Base-by-base conservation (phyloP, 2,888 invertebrate species). In the Diarsia mendica region DNA sequence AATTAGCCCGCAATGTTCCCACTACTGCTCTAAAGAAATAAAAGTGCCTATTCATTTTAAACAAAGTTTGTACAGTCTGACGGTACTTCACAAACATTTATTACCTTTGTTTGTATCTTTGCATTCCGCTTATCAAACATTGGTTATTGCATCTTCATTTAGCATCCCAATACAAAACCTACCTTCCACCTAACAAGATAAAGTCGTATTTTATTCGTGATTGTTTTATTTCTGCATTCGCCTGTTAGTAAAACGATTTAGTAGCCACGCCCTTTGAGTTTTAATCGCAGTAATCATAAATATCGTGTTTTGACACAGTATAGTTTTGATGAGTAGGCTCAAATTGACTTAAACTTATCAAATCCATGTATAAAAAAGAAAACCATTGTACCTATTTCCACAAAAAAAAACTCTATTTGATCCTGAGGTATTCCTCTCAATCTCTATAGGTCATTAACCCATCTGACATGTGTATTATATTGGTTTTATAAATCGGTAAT, bases 161-260 rank as follows among this genome's bases (percentile, higher is more conserved):
- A 66, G 9, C 58, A 33, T 8, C 68, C 18, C 75, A 76, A 77
- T 11, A 15, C 44, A 77, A 80, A 79, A 72, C 39, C 33, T 18
- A 67, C 66, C 63, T 58, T 86, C 68, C 1, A 0, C 0, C 0
- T 0, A 0, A 28, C 20, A 69, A 2, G 8, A 69, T 73, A 83
- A 0, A 61, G 77, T 71, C n/a, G 3, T 65, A 10, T 69, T 70
- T 73, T 11, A 13, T 55, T 76, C 68, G 55, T 23, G 10, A 10
- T 64, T 0, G 33, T 66, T 68, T 76, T 76, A 71, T 72, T 74
- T 75, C 73, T 72, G 51, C 72, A 60, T 83, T 74, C 20, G 79
- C 75, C 75, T 80, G 71, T 85, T 88, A 90, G 84, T 82, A 75
- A 83, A 82, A 85, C 85, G 90, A 88, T 88, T 89, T 87, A 90